Percentiles rank a stretch among this genome's conserved stretches.
These are phyloP conservation scores for Xestia sexstrigata DNA, from an alignment of 2,888 invertebrate genomes.

Conservation along the genomic window DNA sequence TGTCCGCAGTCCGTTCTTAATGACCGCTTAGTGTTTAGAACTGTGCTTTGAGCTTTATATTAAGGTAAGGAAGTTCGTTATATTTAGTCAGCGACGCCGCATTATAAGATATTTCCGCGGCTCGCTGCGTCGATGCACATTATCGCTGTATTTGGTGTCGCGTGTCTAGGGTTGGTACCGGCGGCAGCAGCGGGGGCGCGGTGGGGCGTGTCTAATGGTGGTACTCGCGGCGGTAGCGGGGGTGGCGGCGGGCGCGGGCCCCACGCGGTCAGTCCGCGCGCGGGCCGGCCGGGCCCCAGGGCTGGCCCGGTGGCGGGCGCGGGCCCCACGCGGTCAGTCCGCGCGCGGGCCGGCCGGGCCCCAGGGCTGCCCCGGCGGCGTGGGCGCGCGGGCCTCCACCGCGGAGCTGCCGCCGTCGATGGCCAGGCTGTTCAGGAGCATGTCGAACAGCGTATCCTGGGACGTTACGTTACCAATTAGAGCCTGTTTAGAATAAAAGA, in stretches of 20 bases:
- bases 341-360: slow-evolving; percentile 78
- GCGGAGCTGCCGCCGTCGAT: slow-evolving; percentile 72
- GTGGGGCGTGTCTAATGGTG: slow-evolving; percentile 9
- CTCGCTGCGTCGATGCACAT: not conserved
- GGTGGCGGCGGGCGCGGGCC: slow-evolving; percentile 67
- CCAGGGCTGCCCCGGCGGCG: slow-evolving; percentile 83
- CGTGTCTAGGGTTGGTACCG: not conserved
- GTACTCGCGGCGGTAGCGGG: slow-evolving; percentile 27
- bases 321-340: slow-evolving; percentile 48
- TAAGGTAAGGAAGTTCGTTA: not conserved
- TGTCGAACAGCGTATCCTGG: slow-evolving; percentile 87
- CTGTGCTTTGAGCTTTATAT: not conserved
- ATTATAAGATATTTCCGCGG: not conserved
- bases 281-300: slow-evolving; percentile 80
- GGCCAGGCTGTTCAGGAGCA: slow-evolving; percentile 84
- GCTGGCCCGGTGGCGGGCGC: slow-evolving; percentile 81
- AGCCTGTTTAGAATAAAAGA: too few species aligned
- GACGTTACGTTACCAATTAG: slow-evolving; percentile 1
- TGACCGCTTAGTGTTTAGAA: not conserved
- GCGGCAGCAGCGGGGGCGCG: slow-evolving; percentile 29
- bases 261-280: slow-evolving; percentile 40
- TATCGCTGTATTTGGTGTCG: not conserved
- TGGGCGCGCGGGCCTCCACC: slow-evolving; percentile 71
- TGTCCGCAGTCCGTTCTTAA: not conserved
- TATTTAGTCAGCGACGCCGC: not conserved